Evolutionary conservation across 2,797 vertebrate genomes (phyloP), one percentile per base, ranked within the genome.

Genomic region (Champsocephalus gunnari): DNA sequence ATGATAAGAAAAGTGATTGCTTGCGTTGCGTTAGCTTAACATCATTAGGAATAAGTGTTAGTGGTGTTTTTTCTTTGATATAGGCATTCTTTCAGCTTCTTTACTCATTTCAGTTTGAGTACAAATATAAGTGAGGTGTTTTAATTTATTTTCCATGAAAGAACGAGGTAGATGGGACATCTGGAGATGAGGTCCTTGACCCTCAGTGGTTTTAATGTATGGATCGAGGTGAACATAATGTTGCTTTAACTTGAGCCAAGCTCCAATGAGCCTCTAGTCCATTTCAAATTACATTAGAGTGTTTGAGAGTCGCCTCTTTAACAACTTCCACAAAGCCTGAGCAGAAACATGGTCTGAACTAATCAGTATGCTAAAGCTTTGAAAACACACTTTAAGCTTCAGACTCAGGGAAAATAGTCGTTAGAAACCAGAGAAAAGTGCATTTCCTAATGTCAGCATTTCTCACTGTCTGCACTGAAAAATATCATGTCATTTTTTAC

Each of bases 241-340:
- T 80, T 75, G 32, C 74, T 28, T 28, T 28, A 28, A 65, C 80
- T 88, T 87, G 84, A 90, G 79, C 51, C 4, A 9, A 64, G 72
- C 73, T 82, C 69, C 54, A 64, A 47, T 43, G 74, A 70, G 66
- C 41, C 60, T 76, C 17, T 58, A 47, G 63, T 76, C 44, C 58
- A 51, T 73, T 72, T 86, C 76, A 73, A 57, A 51, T 73, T 28
- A 28, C 24, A 28, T 28, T 58, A 24, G 28, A 43, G 60, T 16
- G 55, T 2, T 43, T 58, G 62, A 74, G 57, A 78, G 66, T 73
- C 60, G 62, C 61, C 64, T 76, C 51, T 71, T 61, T 70, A 66
- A 81, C 19, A n/a, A 65, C 53, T 48, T 24, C 38, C 21, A 19
- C 13, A 60, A 55, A 62, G 41, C 58, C 16, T 54, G 17, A 24